Conservation (phyloP, 2,797 vertebrate species). For the Hemitrygon akajei region DNA sequence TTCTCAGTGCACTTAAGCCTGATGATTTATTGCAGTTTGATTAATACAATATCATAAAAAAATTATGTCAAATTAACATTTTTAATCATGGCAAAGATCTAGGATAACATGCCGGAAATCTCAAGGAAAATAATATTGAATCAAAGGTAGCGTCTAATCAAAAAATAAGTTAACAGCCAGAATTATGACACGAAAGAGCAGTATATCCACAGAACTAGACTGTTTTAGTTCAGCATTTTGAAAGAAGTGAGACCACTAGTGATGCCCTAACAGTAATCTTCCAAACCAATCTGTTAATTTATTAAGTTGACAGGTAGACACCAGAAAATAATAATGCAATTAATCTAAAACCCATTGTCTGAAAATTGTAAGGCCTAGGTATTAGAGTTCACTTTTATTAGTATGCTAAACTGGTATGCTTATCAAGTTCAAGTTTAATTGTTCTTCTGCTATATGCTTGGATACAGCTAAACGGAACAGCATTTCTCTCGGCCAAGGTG, state of each 20-base stretch:
- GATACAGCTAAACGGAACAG: too few relatives aligned
- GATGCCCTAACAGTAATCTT: neutral
- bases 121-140: neutral
- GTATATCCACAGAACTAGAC: neutral
- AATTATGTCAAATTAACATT: too few relatives aligned
- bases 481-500: too few relatives aligned
- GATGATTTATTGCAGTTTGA: too few relatives aligned
- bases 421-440: too few relatives aligned
- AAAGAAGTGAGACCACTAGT: neutral
- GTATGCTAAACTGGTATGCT: too few relatives aligned
- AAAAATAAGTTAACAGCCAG: neutral
- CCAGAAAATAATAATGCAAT: neutral
- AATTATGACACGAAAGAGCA: neutral
- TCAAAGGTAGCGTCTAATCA: neutral
- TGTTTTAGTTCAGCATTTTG: neutral
- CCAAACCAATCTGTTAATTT: neutral
- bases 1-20: too few relatives aligned
- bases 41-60: too few relatives aligned
- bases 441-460: too few relatives aligned
- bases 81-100: neutral
- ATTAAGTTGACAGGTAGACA: neutral
- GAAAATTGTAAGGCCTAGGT: neutral
- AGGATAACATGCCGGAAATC: neutral
- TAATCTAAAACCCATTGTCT: neutral
- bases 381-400: neutral